A percentile compares a stretch with the other conserved stretches of the same genome.
These are phyloP conservation scores for Strigamia transsilvanica DNA, from an alignment of 2,888 invertebrate genomes.

Conservation along the genomic window DNA sequence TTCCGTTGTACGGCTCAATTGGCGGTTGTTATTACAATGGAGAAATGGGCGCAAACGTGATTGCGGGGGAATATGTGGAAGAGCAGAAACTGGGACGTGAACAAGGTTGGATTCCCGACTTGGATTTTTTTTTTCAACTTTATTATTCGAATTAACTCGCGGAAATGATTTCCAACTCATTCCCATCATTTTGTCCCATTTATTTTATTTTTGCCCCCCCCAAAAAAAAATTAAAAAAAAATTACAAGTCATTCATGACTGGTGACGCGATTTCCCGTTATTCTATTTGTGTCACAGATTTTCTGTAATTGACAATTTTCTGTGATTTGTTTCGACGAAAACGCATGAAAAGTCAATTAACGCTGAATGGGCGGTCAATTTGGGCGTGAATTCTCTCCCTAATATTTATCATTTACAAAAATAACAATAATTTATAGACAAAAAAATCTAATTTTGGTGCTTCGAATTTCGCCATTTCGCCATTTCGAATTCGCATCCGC, in stretches of 20 bases:
- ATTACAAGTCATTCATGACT: background rate
- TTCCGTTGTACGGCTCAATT: constrained; percentile 17
- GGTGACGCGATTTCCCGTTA: constrained; percentile 23
- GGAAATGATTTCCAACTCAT: background rate
- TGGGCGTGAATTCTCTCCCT: background rate
- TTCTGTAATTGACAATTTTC: constrained; percentile 21
- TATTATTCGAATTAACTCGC: background rate
- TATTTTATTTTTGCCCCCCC: background rate
- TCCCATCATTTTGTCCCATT: background rate
- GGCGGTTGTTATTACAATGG: constrained; percentile 27
- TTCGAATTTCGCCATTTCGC: no score
- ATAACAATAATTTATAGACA: no score
- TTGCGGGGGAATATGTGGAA: constrained; percentile 29
- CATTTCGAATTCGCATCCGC: background rate
- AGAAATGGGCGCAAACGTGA: constrained; percentile 46
- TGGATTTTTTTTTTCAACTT: background rate
- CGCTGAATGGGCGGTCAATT: no score
- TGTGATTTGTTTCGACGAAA: background rate
- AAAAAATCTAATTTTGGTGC: no score
- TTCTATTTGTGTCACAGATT: constrained; percentile 23
- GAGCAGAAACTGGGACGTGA: constrained; percentile 32
- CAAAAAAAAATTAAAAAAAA: background rate
- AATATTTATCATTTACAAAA: background rate
- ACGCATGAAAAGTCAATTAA: background rate
- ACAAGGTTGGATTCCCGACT: background rate